Conservation (phyloP, 2,113 vertebrate species). For the Elanoides forficatus region DNA sequence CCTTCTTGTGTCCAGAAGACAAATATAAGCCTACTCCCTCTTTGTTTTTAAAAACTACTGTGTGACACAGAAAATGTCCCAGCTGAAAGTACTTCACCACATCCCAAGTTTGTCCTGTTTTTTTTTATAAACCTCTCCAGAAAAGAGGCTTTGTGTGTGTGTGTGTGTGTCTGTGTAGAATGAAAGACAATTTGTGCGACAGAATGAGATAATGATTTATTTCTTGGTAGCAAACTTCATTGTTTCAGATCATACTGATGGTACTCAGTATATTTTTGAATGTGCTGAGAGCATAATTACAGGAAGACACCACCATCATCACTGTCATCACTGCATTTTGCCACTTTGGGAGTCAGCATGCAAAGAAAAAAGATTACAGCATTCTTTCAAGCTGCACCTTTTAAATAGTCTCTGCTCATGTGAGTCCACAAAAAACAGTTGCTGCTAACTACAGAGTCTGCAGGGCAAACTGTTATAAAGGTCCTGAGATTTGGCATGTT, state of each 20-base stretch:
- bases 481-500: neutral
- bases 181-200: neutral
- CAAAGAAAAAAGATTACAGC: neutral
- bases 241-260: neutral
- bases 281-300: neutral
- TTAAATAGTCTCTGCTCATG: neutral
- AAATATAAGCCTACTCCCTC: neutral
- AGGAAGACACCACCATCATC: neutral
- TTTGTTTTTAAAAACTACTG: neutral
- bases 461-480: neutral
- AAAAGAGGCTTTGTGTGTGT: neutral
- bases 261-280: neutral
- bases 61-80: neutral
- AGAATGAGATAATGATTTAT: neutral
- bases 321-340: neutral
- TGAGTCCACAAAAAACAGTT: neutral
- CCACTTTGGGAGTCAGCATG: neutral
- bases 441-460: neutral
- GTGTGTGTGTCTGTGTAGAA: neutral
- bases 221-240: neutral
- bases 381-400: neutral
- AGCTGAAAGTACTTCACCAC: neutral
- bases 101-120: neutral
- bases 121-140: neutral
- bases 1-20: neutral